These are phyloP conservation scores for Pangasianodon hypophthalmus DNA, from an alignment of 2,113 vertebrate species.

Conservation along the genomic window DNA sequence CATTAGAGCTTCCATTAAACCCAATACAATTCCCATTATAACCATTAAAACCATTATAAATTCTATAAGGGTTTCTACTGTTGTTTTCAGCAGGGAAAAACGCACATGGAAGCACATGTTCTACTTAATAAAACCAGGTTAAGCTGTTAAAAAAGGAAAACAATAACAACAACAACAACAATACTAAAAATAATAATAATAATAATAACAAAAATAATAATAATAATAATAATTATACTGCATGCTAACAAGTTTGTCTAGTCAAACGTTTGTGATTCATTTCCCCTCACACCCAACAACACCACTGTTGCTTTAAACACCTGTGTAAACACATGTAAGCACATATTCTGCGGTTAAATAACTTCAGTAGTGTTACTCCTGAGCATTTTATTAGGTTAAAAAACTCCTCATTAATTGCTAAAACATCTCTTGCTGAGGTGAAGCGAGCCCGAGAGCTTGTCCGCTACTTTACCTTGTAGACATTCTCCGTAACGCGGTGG, in stretches of 20 bases:
- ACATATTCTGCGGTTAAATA: too few relatives aligned
- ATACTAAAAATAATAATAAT: too few relatives aligned
- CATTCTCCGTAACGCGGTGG: conserved; percentile 93
- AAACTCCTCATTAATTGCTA: too few relatives aligned
- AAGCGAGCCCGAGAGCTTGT: neutral
- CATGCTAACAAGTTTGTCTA: neutral
- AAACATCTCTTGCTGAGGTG: neutral
- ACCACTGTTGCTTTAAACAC: neutral
- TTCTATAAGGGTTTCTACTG: too few relatives aligned
- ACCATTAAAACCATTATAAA: too few relatives aligned
- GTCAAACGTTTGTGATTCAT: neutral
- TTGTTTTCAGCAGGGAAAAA: neutral
- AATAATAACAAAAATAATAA: too few relatives aligned
- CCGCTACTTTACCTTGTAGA: conserved; percentile 86
- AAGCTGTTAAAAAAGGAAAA: neutral
- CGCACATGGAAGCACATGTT: neutral
- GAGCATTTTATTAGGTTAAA: neutral
- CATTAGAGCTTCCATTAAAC: too few relatives aligned
- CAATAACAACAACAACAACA: too few relatives aligned
- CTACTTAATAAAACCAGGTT: neutral
- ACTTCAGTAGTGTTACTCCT: neutral
- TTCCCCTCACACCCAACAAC: neutral
- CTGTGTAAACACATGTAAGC: neutral
- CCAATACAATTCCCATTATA: too few relatives aligned
- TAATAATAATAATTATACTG: too few relatives aligned